These are phyloP conservation scores for Eubasilissa splendida DNA, from an alignment of 2,888 invertebrate species.

Conservation along the genomic window DNA sequence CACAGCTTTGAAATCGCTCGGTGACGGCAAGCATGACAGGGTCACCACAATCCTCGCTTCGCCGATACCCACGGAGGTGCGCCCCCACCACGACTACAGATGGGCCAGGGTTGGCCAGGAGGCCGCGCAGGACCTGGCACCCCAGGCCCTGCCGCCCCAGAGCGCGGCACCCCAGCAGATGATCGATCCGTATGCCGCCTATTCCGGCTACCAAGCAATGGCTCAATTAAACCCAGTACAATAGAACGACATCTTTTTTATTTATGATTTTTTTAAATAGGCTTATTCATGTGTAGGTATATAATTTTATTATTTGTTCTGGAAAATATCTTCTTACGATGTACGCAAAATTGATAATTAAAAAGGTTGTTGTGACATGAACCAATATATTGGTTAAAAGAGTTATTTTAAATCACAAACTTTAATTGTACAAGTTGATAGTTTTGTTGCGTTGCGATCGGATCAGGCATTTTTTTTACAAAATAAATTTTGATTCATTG, in stretches of 20 bases:
- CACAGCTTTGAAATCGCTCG: slow-evolving; percentile 52
- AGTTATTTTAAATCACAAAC: too few relatives aligned
- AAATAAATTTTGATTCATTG: too few relatives aligned
- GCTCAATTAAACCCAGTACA: slow-evolving; percentile 4
- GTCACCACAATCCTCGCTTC: slow-evolving; percentile 54
- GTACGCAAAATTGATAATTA: too few relatives aligned
- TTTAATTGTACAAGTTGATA: too few relatives aligned
- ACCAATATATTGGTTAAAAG: too few relatives aligned
- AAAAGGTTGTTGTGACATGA: too few relatives aligned
- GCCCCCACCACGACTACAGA: slow-evolving; percentile 44
- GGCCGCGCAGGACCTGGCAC: not conserved
- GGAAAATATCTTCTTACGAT: too few relatives aligned
- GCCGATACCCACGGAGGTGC: slow-evolving; percentile 40
- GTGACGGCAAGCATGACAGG: slow-evolving; percentile 48
- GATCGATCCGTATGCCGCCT: slow-evolving; percentile 42
- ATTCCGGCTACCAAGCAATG: slow-evolving; percentile 41
- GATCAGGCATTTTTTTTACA: too few relatives aligned
- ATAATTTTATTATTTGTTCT: too few relatives aligned
- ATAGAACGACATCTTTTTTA: not conserved
- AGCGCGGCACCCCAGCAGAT: slow-evolving; percentile 35
- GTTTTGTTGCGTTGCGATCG: too few relatives aligned
- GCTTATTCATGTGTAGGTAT: too few relatives aligned
- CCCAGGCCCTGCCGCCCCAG: slow-evolving; percentile 2
- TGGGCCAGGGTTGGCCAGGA: slow-evolving; percentile 55
- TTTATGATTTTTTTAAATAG: not conserved